Evolutionary conservation across 2,113 vertebrate species (phyloP).

Genomic region (Scatophagus argus): DNA sequence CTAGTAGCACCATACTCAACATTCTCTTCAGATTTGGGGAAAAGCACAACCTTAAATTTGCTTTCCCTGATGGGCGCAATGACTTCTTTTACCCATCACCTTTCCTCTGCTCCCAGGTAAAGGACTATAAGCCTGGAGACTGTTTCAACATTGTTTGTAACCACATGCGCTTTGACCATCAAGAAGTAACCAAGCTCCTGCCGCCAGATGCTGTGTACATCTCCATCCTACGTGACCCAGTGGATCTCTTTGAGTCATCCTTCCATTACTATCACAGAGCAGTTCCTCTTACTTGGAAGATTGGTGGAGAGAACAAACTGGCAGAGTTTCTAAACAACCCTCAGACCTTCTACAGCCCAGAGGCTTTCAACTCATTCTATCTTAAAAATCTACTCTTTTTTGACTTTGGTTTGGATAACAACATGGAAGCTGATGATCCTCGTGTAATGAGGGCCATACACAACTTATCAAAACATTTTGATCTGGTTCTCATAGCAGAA

Average conservation of each 20-base stretch:
- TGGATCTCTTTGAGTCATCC: constrained; percentile 92
- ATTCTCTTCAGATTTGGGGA: constrained; percentile 96
- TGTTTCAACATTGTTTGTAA: constrained; percentile 96
- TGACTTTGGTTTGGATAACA: constrained; percentile 93
- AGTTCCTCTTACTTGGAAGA: constrained; percentile 92
- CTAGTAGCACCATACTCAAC: constrained; percentile 96
- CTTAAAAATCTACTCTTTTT: constrained; percentile 94
- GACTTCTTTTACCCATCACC: constrained; percentile 93
- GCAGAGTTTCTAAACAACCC: constrained; percentile 88
- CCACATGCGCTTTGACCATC: constrained; percentile 94
- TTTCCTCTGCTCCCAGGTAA: constrained; percentile 90
- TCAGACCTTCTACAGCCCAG: constrained; percentile 85
- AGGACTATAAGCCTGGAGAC: constrained; percentile 87
- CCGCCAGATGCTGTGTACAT: constrained; percentile 84
- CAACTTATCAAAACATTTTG: constrained; percentile 86
- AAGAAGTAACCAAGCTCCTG: constrained; percentile 89
- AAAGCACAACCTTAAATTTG: constrained; percentile 90
- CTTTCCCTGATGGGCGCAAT: constrained; percentile 91
- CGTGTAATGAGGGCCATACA: constrained; percentile 84
- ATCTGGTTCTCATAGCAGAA: constrained; percentile 92
- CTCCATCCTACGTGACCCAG: constrained; percentile 93
- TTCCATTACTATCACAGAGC: constrained; percentile 91
- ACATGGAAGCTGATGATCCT: constrained; percentile 83
- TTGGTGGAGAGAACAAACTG: constrained; percentile 87
- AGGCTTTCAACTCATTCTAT: constrained; percentile 92